Percentiles rank a stretch among this genome's conserved stretches.
Evolutionary conservation across 2,797 vertebrate genomes (phyloP).

Genomic region (Botia kubotai): DNA sequence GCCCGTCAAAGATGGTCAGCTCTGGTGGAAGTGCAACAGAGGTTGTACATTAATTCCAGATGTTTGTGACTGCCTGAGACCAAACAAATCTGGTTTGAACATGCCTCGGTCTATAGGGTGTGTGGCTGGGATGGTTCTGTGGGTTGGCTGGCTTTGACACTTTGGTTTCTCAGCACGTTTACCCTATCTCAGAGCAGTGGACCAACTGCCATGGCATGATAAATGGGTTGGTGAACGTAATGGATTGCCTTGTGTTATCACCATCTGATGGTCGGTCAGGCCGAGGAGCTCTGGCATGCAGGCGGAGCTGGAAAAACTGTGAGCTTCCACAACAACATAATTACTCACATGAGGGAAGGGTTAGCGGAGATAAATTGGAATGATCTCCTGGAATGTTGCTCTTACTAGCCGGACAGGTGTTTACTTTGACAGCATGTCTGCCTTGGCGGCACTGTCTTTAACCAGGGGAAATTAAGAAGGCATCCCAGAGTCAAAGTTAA

Average conservation of each 20-base stretch:
- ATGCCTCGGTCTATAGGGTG: not conserved
- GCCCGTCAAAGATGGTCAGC: conserved; percentile 6
- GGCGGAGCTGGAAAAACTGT: conserved; percentile 58
- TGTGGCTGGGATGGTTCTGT: not conserved
- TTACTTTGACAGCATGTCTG: conserved; percentile 46
- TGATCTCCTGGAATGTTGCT: conserved; percentile 52
- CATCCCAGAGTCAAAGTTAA: conserved; percentile 11
- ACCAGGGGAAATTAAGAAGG: conserved; percentile 50
- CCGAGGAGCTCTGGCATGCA: conserved; percentile 50
- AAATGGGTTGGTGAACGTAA: conserved; percentile 38
- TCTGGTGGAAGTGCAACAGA: not conserved
- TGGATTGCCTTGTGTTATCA: conserved; percentile 41
- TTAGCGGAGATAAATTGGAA: conserved; percentile 59
- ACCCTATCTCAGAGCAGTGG: conserved; percentile 23
- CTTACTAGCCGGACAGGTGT: conserved; percentile 56
- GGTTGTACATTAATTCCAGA: conserved; percentile 54
- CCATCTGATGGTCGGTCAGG: conserved; percentile 60
- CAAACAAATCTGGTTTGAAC: not conserved
- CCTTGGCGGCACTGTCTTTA: conserved; percentile 6
- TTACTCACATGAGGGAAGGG: conserved; percentile 51
- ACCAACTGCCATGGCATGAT: conserved; percentile 41
- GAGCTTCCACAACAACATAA: conserved; percentile 61
- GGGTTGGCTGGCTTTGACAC: not conserved
- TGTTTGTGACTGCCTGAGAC: conserved; percentile 29
- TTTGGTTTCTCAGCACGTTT: conserved; percentile 38